Evolutionary conservation across 2,797 vertebrate genomes (phyloP), one percentile per base, ranked within the genome.

Genomic region (Argentina silus): DNA sequence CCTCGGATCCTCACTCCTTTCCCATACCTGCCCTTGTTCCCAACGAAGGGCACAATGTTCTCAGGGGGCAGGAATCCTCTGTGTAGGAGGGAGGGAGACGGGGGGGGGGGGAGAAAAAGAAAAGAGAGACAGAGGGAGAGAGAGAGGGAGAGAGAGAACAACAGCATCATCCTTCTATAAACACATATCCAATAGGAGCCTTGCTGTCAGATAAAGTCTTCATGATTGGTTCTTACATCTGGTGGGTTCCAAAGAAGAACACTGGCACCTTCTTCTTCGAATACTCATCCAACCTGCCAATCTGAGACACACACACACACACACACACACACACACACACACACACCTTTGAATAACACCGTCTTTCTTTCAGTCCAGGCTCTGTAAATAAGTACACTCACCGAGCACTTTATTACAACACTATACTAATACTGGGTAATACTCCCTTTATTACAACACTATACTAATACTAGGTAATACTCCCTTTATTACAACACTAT

Each of bases 231-330:
- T 4, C 89, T 7, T 84, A 92, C 91, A 86, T 84, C 74, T 93
- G 88, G 72, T 92, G 91, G 0, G 91, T 92, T 57, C 91, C 90
- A 0, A 89, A 92, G 60, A 89, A 92, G 80, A 73, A 93, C 64
- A 93, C 90, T 0, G 83, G 81, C 9, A 91, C 65, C 51, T 86
- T 67, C 76, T 85, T 91, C 81, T 80, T 73, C 0, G 72, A 81
- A 0, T 48, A 57, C 0, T 85, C 83, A 3, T 17, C 73, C 60
- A n/a, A n/a, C n/a, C 87, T 89, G 59, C 85, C 88, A 61, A 92
- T 47, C 90, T 92, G 79, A 70, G 7, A 36, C n/a, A 21, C 15
- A n/a, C 48, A 50, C 72, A 23, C 64, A 68, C 23, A 10, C 1
- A 66, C 36, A 15, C 7, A 14, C 0, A 6, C 70, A 43, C 66